Percentiles rank a stretch among this genome's conserved stretches.
These are phyloP conservation scores for Exocentrus adspersus DNA, from an alignment of 2,888 invertebrate genomes.

Conservation along the genomic window DNA sequence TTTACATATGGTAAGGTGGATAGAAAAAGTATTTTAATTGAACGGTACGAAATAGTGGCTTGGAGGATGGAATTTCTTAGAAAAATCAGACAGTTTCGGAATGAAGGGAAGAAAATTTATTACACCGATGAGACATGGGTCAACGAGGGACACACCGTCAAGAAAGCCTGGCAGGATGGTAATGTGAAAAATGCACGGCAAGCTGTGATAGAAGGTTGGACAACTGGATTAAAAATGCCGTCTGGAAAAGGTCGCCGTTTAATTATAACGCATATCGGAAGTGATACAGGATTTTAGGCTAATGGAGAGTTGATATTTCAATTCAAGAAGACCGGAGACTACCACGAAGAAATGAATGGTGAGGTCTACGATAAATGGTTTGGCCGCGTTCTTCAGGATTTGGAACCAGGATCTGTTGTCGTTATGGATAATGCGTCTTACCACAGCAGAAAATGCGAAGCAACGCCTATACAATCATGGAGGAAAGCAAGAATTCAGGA, in stretches of 20 bases:
- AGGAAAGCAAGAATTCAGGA: neutral
- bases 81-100: neutral
- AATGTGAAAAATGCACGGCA: neutral
- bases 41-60: neutral
- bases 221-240: neutral
- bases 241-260: neutral
- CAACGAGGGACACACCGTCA: neutral
- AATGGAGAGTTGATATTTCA: neutral
- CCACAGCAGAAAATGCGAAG: neutral
- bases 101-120: neutral
- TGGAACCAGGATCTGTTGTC: neutral
- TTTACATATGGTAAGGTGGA: neutral
- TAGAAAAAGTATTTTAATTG: neutral
- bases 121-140: neutral
- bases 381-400: neutral
- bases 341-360: slow-evolving; percentile 23
- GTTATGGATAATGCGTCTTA: slow-evolving; percentile 2
- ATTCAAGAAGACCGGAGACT: slow-evolving; percentile 21
- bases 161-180: neutral
- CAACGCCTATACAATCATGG: neutral
- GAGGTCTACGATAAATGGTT: slow-evolving; percentile 22
- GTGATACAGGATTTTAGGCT: neutral
- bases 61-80: too few species aligned
- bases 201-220: neutral
- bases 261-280: neutral